Evolutionary conservation across 2,888 invertebrate species (phyloP).

Genomic region (Venusia cambrica): DNA sequence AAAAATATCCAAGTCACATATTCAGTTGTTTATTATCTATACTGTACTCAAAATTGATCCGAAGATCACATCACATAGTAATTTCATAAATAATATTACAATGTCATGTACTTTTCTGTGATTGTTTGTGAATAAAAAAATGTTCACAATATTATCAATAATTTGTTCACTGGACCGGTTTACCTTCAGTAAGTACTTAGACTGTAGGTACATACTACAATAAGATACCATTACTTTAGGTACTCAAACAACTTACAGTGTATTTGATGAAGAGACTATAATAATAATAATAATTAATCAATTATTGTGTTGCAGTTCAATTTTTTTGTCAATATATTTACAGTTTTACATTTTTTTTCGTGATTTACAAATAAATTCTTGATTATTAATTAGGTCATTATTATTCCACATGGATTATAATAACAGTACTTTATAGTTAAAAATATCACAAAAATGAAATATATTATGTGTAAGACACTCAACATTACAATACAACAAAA

Average conservation of each 20-base stretch:
- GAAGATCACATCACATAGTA: conserved; percentile 87
- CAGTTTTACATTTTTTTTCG: conserved; percentile 80
- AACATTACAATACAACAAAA: conserved; percentile 81
- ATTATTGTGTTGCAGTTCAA: conserved; percentile 80
- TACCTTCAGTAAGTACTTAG: conserved; percentile 70
- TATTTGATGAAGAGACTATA: conserved; percentile 75
- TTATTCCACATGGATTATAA: conserved; percentile 79
- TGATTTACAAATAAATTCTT: conserved; percentile 82
- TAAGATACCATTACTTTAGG: conserved; percentile 69
- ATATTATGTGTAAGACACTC: conserved; percentile 82
- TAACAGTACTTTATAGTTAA: conserved; percentile 82
- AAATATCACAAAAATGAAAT: conserved; percentile 83
- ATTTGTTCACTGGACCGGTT: conserved; percentile 81
- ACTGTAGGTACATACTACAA: conserved; percentile 71
- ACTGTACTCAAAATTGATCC: conserved; percentile 88
- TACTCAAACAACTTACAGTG: conserved; percentile 77
- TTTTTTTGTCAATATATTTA: conserved; percentile 80
- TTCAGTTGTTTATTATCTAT: conserved; percentile 87
- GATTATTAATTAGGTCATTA: conserved; percentile 81
- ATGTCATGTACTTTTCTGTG: conserved; percentile 81
- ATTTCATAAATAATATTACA: conserved; percentile 83
- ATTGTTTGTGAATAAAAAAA: conserved; percentile 80
- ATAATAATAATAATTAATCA: conserved; percentile 48
- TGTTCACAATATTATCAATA: conserved; percentile 80
- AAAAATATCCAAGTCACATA: conserved; percentile 80